Conservation (phyloP, 2,113 vertebrate species). For the Hemiscyllium ocellatum region DNA sequence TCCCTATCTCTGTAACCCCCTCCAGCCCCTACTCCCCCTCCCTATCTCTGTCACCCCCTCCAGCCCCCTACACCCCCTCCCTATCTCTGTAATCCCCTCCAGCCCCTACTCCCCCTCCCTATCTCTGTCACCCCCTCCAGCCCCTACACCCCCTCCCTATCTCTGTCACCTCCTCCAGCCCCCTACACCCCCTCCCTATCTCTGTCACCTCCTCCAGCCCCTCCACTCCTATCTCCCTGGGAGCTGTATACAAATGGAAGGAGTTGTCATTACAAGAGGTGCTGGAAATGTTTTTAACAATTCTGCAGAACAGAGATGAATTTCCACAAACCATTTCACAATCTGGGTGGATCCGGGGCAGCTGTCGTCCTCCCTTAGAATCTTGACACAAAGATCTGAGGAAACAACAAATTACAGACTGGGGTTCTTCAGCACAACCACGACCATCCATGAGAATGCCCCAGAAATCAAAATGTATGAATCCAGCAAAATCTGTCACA, state of each 20-base stretch:
- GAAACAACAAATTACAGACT: conserved; percentile 38
- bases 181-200: neutral
- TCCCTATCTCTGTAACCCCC: neutral
- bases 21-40: neutral
- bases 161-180: too few species aligned
- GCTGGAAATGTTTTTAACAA: neutral
- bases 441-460: neutral
- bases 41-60: neutral
- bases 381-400: conserved; percentile 79
- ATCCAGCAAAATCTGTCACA: neutral
- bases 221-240: neutral
- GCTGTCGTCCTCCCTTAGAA: conserved; percentile 74
- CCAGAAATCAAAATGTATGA: neutral
- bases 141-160: too few species aligned
- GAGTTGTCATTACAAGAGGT: neutral
- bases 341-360: conserved; percentile 81
- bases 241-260: neutral
- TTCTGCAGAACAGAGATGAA: neutral
- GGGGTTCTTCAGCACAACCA: neutral
- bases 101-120: neutral
- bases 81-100: neutral
- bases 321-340: conserved; percentile 74
- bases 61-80: neutral
- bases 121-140: neutral
- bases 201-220: neutral